phyloP scores from a whole-genome alignment of 1,140 invertebrate species.

The Cotesia chilonis region DNA sequence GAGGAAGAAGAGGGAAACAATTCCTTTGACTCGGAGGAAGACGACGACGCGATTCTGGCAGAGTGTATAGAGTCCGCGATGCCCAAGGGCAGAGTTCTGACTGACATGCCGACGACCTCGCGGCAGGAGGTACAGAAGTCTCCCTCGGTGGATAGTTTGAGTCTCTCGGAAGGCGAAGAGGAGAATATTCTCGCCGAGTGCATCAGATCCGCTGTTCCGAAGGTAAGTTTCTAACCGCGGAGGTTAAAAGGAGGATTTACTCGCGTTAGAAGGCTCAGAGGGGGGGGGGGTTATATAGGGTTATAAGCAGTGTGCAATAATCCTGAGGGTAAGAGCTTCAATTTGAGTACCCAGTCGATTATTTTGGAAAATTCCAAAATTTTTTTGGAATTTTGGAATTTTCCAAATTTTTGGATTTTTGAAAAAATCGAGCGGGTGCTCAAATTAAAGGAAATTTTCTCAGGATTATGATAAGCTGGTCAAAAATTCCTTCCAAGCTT shows the following conservation, averaged over 20 bases:
- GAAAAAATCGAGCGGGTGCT: too few relatives aligned
- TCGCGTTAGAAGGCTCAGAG: neutral
- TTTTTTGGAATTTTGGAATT: neutral
- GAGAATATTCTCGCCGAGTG: conserved; percentile 57
- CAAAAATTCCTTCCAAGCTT: too few relatives aligned
- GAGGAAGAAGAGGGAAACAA: conserved; percentile 17
- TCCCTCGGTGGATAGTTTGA: conserved; percentile 47
- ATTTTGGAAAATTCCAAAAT: too few relatives aligned
- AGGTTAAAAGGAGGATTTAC: neutral
- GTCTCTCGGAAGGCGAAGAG: conserved; percentile 56
- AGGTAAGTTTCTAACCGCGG: conserved; percentile 34
- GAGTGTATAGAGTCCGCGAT: conserved; percentile 67
- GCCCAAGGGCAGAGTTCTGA: conserved; percentile 52
- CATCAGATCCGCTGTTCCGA: conserved; percentile 58
- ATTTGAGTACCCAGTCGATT: neutral
- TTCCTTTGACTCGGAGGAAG: conserved; percentile 54
- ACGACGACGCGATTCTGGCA: conserved; percentile 61
- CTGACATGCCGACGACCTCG: conserved; percentile 1
- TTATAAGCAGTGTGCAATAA: too few relatives aligned
- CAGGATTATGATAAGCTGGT: too few relatives aligned
- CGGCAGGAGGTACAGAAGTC: conserved; percentile 19
- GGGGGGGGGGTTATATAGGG: too few relatives aligned
- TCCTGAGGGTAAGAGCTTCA: too few relatives aligned
- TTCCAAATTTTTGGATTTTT: too few relatives aligned
- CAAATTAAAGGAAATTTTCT: too few relatives aligned